phyloP scores from a whole-genome alignment of 2,888 invertebrate species.

The Drosophila mayaguana region DNA sequence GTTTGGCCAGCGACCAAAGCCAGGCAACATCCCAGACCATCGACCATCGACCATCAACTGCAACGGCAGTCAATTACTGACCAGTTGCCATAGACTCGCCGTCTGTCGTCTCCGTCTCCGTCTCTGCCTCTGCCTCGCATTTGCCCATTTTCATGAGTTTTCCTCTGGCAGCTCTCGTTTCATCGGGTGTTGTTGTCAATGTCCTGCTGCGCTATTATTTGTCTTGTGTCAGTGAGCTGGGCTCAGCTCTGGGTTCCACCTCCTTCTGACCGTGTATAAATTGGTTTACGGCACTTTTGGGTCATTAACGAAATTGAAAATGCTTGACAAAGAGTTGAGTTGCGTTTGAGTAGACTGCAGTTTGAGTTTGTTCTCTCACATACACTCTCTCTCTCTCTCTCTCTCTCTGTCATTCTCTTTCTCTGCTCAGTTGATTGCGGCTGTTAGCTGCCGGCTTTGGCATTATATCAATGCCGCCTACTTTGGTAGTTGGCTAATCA shows the following conservation, averaged over 20 bases:
- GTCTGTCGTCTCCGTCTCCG: constrained; percentile 27
- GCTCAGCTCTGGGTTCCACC: constrained; percentile 22
- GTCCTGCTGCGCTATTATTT: constrained; percentile 84
- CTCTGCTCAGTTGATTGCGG: neutral
- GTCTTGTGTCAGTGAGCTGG: constrained; percentile 73
- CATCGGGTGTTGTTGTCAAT: constrained; percentile 82
- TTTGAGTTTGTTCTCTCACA: neutral
- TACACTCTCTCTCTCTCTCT: neutral
- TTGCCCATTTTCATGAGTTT: constrained; percentile 19
- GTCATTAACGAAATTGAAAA: constrained; percentile 84
- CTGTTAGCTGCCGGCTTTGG: constrained; percentile 26
- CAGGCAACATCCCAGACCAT: constrained; percentile 23
- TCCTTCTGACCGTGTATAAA: constrained; percentile 68
- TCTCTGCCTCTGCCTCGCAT: constrained; percentile 7
- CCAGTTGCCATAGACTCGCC: constrained; percentile 53
- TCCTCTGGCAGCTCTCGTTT: constrained; percentile 21
- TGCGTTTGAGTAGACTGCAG: constrained; percentile 16
- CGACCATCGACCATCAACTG: constrained; percentile 28
- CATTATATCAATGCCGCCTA: constrained; percentile 81
- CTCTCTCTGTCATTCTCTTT: neutral
- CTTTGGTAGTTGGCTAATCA: constrained; percentile 75
- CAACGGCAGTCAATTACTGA: constrained; percentile 68
- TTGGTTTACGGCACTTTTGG: constrained; percentile 83
- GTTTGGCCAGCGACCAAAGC: constrained; percentile 58
- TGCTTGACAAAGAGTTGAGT: constrained; percentile 65